Evolutionary conservation across 2,888 invertebrate genomes (phyloP).

Genomic region (Eurois occulta): DNA sequence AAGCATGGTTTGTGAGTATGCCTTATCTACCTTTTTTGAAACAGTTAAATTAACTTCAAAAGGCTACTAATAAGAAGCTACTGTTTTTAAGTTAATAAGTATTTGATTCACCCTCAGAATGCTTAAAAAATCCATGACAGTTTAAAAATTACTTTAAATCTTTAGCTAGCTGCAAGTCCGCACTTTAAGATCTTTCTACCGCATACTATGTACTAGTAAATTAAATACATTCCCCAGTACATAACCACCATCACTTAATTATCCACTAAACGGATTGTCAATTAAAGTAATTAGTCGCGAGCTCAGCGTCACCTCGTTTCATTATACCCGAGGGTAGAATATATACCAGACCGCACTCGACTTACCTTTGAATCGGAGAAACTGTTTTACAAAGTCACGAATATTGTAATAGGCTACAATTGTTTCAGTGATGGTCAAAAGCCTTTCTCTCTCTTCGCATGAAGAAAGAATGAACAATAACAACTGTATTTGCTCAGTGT

Average conservation of each 20-base stretch:
- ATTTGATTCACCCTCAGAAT: neutral
- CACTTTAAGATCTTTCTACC: neutral
- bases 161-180: neutral
- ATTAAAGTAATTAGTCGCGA: conserved; percentile 43
- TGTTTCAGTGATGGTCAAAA: neutral
- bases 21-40: too few relatives aligned
- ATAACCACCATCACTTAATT: conserved; percentile 22
- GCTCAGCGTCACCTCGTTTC: conserved; percentile 25
- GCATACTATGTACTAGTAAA: neutral
- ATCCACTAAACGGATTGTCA: conserved; percentile 40
- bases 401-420: conserved; percentile 24
- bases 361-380: conserved; percentile 22
- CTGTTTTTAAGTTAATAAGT: neutral
- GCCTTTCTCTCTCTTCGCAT: neutral
- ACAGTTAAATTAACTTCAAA: neutral
- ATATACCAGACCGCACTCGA: conserved; percentile 27
- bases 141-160: neutral
- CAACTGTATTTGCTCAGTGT: neutral
- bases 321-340: conserved; percentile 46
- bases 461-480: neutral
- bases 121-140: neutral
- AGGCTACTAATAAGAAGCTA: neutral
- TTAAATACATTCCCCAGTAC: neutral
- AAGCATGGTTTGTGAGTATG: neutral
- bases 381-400: conserved; percentile 3